Percentiles rank a stretch among this genome's conserved stretches.
phyloP scores from a whole-genome alignment of 2,888 invertebrate genomes.

The Acanthoscelides obtectus region DNA sequence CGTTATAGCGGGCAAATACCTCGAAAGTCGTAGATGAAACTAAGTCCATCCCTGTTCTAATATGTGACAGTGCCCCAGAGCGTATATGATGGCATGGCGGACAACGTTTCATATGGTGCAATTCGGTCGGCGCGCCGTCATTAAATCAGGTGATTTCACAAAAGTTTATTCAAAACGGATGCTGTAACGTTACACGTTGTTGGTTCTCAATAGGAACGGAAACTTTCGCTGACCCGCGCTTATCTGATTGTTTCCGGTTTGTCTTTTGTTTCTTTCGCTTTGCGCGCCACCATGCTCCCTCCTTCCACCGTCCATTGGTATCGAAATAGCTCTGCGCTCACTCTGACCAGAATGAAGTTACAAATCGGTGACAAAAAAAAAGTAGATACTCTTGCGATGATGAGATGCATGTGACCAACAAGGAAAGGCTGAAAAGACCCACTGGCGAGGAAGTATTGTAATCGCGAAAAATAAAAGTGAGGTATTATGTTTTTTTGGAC shows the following conservation, averaged over 20 bases:
- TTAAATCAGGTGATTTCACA: slow-evolving; percentile 32
- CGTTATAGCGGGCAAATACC: too few species aligned
- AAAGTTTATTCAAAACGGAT: slow-evolving; percentile 38
- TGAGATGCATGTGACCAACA: too few species aligned
- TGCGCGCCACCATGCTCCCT: slow-evolving; percentile 6
- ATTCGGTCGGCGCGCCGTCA: slow-evolving; percentile 9
- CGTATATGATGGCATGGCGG: background rate
- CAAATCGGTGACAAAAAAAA: background rate
- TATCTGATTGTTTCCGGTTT: slow-evolving; percentile 44
- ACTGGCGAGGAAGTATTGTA: too few species aligned
- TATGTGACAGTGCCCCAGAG: background rate
- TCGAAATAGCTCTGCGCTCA: background rate
- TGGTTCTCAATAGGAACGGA: slow-evolving; percentile 48
- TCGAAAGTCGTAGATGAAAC: too few species aligned
- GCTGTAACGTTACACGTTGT: slow-evolving; percentile 46
- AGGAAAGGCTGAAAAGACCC: too few species aligned
- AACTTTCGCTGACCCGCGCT: slow-evolving; percentile 46
- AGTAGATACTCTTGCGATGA: background rate
- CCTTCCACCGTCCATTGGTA: background rate
- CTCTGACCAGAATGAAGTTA: background rate
- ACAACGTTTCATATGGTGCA: background rate
- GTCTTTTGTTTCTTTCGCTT: slow-evolving; percentile 21
- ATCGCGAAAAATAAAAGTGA: too few species aligned
- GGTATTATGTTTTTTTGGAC: too few species aligned
- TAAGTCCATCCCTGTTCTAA: background rate